Evolutionary conservation across 1,140 invertebrate genomes (phyloP).

Genomic region (Brachionus rotundiformis): DNA sequence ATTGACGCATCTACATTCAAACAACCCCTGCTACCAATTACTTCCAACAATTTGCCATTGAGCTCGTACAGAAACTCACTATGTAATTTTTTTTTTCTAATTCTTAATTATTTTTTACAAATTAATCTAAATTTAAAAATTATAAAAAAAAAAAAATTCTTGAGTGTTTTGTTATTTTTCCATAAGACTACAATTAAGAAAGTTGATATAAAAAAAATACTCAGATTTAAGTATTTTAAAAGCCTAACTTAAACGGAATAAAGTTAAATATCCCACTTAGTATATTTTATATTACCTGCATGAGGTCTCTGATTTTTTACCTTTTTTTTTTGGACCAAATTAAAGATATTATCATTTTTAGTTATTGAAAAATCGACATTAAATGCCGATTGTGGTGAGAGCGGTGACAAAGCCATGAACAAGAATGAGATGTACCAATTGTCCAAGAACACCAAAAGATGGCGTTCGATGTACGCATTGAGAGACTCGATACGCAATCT

Average conservation of each 20-base stretch:
- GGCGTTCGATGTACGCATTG: slow-evolving; percentile 41
- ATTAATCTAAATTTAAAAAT: background rate
- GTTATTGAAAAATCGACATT: background rate
- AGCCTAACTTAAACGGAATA: background rate
- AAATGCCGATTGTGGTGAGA: background rate
- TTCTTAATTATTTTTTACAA: background rate
- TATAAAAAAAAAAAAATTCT: background rate
- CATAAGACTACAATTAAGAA: background rate
- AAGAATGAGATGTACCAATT: background rate
- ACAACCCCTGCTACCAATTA: slow-evolving; percentile 8
- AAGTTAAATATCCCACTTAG: slow-evolving; percentile 7
- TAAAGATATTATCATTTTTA: background rate
- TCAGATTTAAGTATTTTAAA: background rate
- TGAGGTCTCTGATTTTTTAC: background rate
- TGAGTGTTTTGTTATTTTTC: background rate
- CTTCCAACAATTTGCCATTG: slow-evolving; percentile 30
- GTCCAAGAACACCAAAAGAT: slow-evolving; percentile 46
- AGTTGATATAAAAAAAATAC: background rate
- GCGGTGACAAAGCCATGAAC: background rate
- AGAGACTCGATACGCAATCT: slow-evolving; percentile 47
- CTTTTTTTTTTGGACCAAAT: no score
- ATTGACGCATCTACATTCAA: slow-evolving; percentile 30
- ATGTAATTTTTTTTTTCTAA: background rate
- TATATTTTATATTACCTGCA: background rate
- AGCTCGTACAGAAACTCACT: slow-evolving; percentile 6